Evolutionary conservation across 53 echinoderm and acorn worm genomes (phyloP), one percentile per base, ranked within the genome.

Genomic region (Mesocentrotus franciscanus): DNA sequence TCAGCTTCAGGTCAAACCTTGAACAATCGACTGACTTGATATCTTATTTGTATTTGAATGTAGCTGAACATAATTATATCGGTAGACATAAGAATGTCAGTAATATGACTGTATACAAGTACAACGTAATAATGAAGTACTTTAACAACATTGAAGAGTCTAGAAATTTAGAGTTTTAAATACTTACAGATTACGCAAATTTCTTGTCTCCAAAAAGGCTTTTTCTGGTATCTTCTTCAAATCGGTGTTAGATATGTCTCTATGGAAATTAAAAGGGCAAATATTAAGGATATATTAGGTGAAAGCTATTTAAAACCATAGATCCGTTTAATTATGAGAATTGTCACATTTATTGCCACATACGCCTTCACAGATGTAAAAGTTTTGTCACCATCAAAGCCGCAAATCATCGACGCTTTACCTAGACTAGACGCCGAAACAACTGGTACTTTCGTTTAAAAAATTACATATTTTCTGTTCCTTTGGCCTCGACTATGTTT

Each of bases 111-210:
- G 49, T 4, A 49, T 49, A 49, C 49, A 49, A 49, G 49, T 11
- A 12, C 29, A 74, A 74, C 0, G 9, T 74, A 30, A 74, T 10
- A 74, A 1, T 29, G 4, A 30, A 18, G 3, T 30, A 26, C n/a
- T 30, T 15, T 79, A 36, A 35, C 14, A 79, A 4, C 9, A 0
- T 81, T 18, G 36, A 2, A 12, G 64, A 18, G 81, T 20, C 42
- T 18, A 15, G 6, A 8, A 42, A 36, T 76, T 76, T n/a, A 8
- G 76, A 76, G 13, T 75, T 18, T 18, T 4, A 16, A 39, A 26
- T 93, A 97, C 97, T 97, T 71, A 97, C 97, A 97, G 79, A 95
- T 95, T 93, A 29, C 95, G 92, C 68, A 97, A 64, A 92, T 97
- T 97, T 18, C 62, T 87, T 36, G 96, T 96, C 7, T 93, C 85